Evolutionary conservation across 2,888 invertebrate species (phyloP), one percentile per base, ranked within the genome.

Genomic region (Colostygia pectinataria): DNA sequence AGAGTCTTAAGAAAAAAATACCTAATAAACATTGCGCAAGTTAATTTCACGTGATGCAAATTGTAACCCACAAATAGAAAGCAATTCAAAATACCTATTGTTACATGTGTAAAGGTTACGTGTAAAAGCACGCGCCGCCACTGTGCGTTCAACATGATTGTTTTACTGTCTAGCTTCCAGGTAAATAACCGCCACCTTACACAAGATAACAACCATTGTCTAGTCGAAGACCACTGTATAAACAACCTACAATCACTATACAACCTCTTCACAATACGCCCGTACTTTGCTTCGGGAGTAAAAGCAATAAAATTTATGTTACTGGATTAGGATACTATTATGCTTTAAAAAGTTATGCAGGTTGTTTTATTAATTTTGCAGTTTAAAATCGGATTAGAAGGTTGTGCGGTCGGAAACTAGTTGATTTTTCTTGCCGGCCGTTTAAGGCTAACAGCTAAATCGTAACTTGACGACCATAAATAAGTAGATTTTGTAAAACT

Each of bases 161-260:
- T 37, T 44, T 44, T 38, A 24, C 40, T 33, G 27, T 20, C 38
- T 7, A 8, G 29, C 51, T 45, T 40, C 39, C 48, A 43, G 53
- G 57, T 38, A 51, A 28, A 24, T 14, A 32, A 29, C 45, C 34
- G 37, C 52, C 32, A 37, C 43, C 55, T 46, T 43, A 52, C 50
- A 51, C 50, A 53, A 57, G 53, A 49, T 52, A 54, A 52, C 49
- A 14, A 48, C 55, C 28, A 51, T 55, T 55, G 51, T 54, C 24
- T 46, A 34, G 13, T 4, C 33, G 27, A 23, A 42, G 29, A 47
- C 48, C 50, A 36, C 53, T 51, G 48, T 53, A 48, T 48, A 55
- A 36, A 53, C 41, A 47, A 45, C 34, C 43, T 23, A 20, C 32
- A 46, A 46, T 33, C 24, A 33, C 23, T 15, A 32, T 33, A 40